phyloP scores from a whole-genome alignment of 2,888 invertebrate genomes.

The Parasteatoda lunata region DNA sequence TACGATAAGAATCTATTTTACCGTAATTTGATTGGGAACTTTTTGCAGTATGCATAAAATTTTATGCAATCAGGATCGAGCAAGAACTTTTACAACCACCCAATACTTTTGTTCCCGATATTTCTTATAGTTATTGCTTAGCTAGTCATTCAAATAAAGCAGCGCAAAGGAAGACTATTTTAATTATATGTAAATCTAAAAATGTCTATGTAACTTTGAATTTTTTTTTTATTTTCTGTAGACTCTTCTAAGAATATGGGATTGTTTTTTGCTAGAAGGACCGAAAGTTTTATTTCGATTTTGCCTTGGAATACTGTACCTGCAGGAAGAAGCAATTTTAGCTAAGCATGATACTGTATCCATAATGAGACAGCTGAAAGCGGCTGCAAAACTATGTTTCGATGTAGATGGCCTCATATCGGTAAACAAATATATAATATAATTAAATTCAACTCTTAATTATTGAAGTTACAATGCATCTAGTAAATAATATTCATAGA shows the following conservation, averaged over 20 bases:
- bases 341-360: constrained; percentile 76
- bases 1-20: no score
- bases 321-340: constrained; percentile 76
- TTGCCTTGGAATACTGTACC: constrained; percentile 76
- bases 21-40: no score
- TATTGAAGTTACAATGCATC: no score
- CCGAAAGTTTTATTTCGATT: constrained; percentile 78
- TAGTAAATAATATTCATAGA: no score
- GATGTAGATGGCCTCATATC: constrained; percentile 75
- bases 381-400: constrained; percentile 75
- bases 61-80: no score
- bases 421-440: constrained; percentile 20
- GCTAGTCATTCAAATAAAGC: background rate
- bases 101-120: background rate
- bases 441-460: no score
- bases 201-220: background rate
- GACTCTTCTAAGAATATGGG: constrained; percentile 77
- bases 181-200: background rate
- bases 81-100: background rate
- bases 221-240: constrained; percentile 70
- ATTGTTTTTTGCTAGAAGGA: constrained; percentile 77
- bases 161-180: background rate
- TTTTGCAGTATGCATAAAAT: no score
- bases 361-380: constrained; percentile 76
- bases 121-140: background rate